Conservation (phyloP, 2,113 vertebrate species). For the Cavia aperea region DNA sequence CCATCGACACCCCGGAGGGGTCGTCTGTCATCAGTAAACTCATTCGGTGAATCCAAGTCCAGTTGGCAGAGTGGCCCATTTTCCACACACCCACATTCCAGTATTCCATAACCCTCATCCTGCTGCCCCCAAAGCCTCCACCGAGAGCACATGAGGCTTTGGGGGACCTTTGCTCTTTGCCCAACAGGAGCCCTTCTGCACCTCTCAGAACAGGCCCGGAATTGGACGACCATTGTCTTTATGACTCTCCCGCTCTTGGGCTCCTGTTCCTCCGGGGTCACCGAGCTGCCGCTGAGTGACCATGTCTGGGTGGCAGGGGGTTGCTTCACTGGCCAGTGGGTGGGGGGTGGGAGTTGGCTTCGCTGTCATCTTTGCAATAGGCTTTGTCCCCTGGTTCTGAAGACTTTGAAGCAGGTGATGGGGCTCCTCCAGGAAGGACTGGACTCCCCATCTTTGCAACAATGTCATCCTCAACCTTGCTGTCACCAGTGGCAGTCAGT, state of each 20-base stretch:
- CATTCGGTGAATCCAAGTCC: neutral
- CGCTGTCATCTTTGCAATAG: neutral
- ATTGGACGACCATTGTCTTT: rapidly evolving
- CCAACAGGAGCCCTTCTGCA: neutral
- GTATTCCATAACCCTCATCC: neutral
- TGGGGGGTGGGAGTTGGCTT: neutral
- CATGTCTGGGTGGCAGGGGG: rapidly evolving
- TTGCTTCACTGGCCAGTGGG: rapidly evolving
- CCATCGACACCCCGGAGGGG: neutral
- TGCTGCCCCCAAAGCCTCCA: neutral
- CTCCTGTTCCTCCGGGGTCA: neutral
- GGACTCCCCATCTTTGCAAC: neutral
- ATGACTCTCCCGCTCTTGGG: neutral
- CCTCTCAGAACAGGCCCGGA: neutral
- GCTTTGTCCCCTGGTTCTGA: rapidly evolving
- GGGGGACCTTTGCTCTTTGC: neutral
- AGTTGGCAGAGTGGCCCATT: neutral
- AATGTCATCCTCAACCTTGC: rapidly evolving
- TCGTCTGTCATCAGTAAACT: neutral
- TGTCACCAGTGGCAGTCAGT: neutral
- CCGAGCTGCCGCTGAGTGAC: neutral
- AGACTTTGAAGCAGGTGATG: neutral
- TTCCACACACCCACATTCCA: neutral
- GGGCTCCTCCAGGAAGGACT: neutral
- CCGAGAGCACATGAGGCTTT: neutral